Evolutionary conservation across 2,888 invertebrate genomes (phyloP).

Genomic region (Furcula furcula): DNA sequence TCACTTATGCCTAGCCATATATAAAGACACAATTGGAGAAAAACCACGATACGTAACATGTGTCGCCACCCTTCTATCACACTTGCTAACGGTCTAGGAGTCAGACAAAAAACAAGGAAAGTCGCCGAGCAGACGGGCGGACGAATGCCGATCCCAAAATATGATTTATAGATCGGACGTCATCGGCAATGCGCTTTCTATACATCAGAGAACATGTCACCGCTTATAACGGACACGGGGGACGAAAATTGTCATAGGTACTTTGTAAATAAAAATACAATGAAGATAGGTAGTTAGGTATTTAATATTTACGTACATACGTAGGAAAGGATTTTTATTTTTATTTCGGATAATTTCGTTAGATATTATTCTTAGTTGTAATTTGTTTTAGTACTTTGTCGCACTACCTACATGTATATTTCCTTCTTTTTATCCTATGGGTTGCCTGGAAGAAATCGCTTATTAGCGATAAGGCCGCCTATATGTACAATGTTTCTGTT

Average conservation of each 20-base stretch:
- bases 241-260: neutral
- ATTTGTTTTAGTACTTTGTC: no score
- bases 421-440: no score
- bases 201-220: conserved; percentile 64
- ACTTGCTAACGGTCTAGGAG: conserved; percentile 56
- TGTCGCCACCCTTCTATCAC: conserved; percentile 67
- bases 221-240: conserved; percentile 24
- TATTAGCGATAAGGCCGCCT: no score
- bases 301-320: neutral
- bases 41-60: conserved; percentile 31
- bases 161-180: conserved; percentile 79
- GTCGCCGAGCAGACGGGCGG: conserved; percentile 59
- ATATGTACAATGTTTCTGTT: no score
- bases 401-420: no score
- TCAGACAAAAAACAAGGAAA: conserved; percentile 79
- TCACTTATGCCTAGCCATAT: no score
- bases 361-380: no score
- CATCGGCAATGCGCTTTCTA: conserved; percentile 76
- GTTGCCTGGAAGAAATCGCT: no score
- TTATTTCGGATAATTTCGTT: no score
- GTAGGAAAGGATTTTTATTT: no score
- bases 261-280: neutral
- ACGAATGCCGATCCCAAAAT: conserved; percentile 68
- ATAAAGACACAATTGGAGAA: conserved; percentile 46
- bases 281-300: neutral